Percentiles rank a stretch among this genome's conserved stretches.
Evolutionary conservation across 2,888 invertebrate species (phyloP).

Genomic region (Philereme transversata): DNA sequence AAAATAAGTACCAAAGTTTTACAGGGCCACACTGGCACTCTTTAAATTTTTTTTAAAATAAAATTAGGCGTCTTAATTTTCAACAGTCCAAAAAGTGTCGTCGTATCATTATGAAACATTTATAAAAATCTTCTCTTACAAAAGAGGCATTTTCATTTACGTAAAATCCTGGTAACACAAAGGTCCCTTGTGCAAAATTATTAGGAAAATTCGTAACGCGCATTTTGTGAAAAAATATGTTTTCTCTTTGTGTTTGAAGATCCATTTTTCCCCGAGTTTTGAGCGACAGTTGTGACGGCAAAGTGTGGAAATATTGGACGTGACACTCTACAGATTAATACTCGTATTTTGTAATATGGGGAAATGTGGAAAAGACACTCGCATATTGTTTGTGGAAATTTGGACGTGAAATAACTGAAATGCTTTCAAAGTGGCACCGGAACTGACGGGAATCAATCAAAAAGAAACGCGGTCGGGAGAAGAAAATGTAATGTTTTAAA

Average conservation of each 20-base stretch:
- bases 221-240: constrained; percentile 56
- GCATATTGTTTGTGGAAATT: too few relatives aligned
- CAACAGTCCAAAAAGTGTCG: constrained; percentile 26
- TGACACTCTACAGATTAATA: constrained; percentile 28
- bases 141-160: constrained; percentile 47
- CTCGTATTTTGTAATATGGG: constrained; percentile 10
- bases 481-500: too few relatives aligned
- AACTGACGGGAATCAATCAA: too few relatives aligned
- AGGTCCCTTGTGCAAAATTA: constrained; percentile 66
- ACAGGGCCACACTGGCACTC: too few relatives aligned
- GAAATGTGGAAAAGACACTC: constrained; percentile 3
- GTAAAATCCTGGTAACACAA: constrained; percentile 49
- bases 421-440: too few relatives aligned
- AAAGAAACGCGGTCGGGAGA: too few relatives aligned
- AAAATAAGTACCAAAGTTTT: too few relatives aligned
- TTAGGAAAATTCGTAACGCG: constrained; percentile 47
- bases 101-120: constrained; percentile 29
- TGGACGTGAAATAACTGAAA: too few relatives aligned
- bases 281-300: constrained; percentile 43
- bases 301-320: constrained; percentile 33
- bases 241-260: constrained; percentile 58
- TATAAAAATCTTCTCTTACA: constrained; percentile 32
- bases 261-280: constrained; percentile 56
- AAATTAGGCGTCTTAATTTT: constrained; percentile 3
- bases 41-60: neutral